These are phyloP conservation scores for Leptoteleia sp. DNA, from an alignment of 1,140 invertebrate genomes.

Conservation along the genomic window DNA sequence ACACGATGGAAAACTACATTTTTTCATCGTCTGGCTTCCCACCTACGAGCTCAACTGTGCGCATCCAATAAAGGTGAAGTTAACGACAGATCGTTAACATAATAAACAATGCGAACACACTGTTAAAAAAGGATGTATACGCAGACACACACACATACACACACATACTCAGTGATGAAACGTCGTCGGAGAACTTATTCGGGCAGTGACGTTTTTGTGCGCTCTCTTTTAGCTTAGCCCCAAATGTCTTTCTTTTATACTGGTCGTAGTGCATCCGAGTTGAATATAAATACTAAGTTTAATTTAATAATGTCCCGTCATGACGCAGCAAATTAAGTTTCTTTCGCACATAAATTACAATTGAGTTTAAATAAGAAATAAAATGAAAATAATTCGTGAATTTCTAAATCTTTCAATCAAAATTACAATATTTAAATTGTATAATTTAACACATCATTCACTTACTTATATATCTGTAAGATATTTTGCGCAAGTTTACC, in stretches of 20 bases:
- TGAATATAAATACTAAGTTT: conserved; percentile 29
- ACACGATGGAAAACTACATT: conserved; percentile 48
- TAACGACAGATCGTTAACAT: conserved; percentile 77
- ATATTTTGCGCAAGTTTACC: no score
- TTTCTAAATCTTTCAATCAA: no score
- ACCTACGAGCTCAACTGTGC: conserved; percentile 62
- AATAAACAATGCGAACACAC: conserved; percentile 75
- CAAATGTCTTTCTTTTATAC: conserved; percentile 45
- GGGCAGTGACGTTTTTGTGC: conserved; percentile 29
- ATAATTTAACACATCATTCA: no score
- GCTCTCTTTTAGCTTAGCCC: conserved; percentile 12
- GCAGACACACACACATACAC: no score
- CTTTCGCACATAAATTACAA: no score
- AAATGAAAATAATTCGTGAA: no score
- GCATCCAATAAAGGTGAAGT: conserved; percentile 76
- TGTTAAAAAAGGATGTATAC: conserved; percentile 67
- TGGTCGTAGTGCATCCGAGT: conserved; percentile 1
- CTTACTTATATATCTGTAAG: no score
- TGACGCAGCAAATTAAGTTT: no score
- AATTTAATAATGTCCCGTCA: conserved; percentile 10
- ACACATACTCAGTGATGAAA: conserved; percentile 64
- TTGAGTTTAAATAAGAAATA: no score
- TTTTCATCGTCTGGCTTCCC: conserved; percentile 56
- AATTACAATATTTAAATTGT: no score
- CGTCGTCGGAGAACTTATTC: conserved; percentile 56